A percentile compares a stretch with the other conserved stretches of the same genome.
phyloP scores from a whole-genome alignment of 1,140 invertebrate species.

The Tetragnatha versicolor region DNA sequence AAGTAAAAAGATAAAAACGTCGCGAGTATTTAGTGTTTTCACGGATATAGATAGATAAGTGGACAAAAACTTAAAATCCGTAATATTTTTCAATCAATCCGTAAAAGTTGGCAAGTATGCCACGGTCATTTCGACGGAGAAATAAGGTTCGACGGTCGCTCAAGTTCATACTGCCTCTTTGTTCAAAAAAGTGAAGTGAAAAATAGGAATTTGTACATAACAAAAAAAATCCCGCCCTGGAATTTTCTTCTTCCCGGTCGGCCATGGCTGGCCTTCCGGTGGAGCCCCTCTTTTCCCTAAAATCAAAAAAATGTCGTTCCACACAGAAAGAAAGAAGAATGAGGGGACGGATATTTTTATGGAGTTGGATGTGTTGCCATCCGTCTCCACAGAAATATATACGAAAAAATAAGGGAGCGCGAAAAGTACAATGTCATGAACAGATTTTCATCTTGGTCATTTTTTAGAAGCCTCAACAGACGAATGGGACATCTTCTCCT shows the following conservation, averaged over 20 bases:
- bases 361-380: constrained; percentile 29
- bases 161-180: too few species aligned
- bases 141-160: too few species aligned
- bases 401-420: background rate
- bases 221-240: too few species aligned
- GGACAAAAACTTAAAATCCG: too few species aligned
- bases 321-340: constrained; percentile 6
- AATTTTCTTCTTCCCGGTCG: background rate
- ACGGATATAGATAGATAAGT: too few species aligned
- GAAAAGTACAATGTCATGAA: constrained; percentile 37
- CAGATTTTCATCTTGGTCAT: constrained; percentile 42
- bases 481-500: constrained; percentile 27
- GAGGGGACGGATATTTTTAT: constrained; percentile 43
- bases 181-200: too few species aligned
- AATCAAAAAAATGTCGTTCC: background rate
- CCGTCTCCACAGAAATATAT: background rate
- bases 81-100: too few species aligned
- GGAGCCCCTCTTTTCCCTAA: background rate
- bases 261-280: background rate
- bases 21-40: too few species aligned
- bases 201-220: too few species aligned
- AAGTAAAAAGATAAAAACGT: too few species aligned
- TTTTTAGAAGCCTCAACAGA: constrained; percentile 25
- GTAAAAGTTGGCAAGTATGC: too few species aligned
- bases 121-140: too few species aligned